Base-by-base conservation (phyloP, 2,888 invertebrate species). In the Pyrgus malvae region DNA sequence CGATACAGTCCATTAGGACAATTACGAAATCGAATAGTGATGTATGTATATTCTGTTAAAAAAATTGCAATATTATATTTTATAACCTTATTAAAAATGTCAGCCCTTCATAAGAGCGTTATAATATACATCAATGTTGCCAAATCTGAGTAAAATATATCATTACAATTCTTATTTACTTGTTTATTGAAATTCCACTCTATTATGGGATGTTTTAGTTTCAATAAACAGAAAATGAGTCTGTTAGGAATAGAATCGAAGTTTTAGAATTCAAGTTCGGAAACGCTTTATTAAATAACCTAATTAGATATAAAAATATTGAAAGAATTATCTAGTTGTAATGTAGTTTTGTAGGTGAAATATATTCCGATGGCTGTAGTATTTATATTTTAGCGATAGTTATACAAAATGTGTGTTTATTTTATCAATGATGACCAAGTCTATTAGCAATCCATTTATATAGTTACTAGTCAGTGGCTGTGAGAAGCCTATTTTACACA, bases 231-330 rank as follows among this genome's bases (percentile, higher is more conserved):
- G n/a, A 12, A 25, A 25, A 1, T 14, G 16, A 8, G 29, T 4
- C 3, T 21, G 6, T 21, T 21, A 27, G 7, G 7, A 7, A 2
- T 27, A 4, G 27, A 8, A 9, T 8, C 4, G 8, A 2, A 16
- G 33, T 35, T 48, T 37, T 37, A 48, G 37, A 48, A 48, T 37
- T 27, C 48, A 37, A 25, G 23, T 25, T 35, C 2, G 23, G 2
- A 35, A 33, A 46, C 35, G 46, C 46, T 46, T 46, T 46, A 46
- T 38, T 4, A 21, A 31, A 31, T 11, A n/a, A 12, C 31, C 12
- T 31, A 11, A 31, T 31, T 31, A 12, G n/a, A 5, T 6, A 12
- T 31, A 31, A 31, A 31, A 11, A 11, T 11, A 31, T 31, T 5
- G 4, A 11, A 31, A 31, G 12, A 31, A 29, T n/a, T n/a, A n/a